Conservation (phyloP, 2,888 invertebrate species). For the Abscondita cerata region DNA sequence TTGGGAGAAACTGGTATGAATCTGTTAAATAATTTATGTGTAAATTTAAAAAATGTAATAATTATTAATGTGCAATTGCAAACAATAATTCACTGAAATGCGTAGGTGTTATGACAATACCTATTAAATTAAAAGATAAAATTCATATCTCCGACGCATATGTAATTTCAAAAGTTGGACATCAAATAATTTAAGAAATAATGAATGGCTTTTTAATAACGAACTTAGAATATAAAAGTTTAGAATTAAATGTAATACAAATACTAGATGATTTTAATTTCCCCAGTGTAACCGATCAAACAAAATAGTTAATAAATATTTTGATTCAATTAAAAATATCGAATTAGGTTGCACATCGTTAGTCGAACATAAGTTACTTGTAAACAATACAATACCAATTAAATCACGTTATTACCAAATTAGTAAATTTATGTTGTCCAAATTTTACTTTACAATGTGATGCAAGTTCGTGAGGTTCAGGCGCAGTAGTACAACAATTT, state of each 20-base stretch:
- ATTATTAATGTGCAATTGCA: not conserved
- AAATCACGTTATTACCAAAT: not conserved
- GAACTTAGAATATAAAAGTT: not conserved
- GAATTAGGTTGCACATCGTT: too few relatives aligned
- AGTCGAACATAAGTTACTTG: too few relatives aligned
- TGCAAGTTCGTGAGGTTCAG: slow-evolving; percentile 3
- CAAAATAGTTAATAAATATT: too few relatives aligned
- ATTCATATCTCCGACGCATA: slow-evolving; percentile 2
- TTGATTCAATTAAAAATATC: too few relatives aligned
- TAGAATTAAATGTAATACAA: too few relatives aligned
- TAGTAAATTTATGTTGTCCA: slow-evolving; percentile 12
- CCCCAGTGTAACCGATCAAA: too few relatives aligned
- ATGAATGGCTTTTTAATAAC: not conserved
- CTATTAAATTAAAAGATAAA: slow-evolving; percentile 3
- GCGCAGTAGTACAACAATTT: slow-evolving; percentile 13
- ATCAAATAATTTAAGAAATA: slow-evolving; percentile 1
- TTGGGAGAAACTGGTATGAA: not conserved
- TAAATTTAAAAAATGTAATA: not conserved
- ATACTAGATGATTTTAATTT: too few relatives aligned
- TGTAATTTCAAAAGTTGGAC: too few relatives aligned
- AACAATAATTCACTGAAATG: not conserved
- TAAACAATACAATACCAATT: not conserved
- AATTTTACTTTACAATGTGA: slow-evolving; percentile 28
- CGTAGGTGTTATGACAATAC: slow-evolving; percentile 3
- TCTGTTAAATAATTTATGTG: not conserved